These are phyloP conservation scores for Synergus umbraculus DNA, from an alignment of 2,888 invertebrate species.

Conservation along the genomic window DNA sequence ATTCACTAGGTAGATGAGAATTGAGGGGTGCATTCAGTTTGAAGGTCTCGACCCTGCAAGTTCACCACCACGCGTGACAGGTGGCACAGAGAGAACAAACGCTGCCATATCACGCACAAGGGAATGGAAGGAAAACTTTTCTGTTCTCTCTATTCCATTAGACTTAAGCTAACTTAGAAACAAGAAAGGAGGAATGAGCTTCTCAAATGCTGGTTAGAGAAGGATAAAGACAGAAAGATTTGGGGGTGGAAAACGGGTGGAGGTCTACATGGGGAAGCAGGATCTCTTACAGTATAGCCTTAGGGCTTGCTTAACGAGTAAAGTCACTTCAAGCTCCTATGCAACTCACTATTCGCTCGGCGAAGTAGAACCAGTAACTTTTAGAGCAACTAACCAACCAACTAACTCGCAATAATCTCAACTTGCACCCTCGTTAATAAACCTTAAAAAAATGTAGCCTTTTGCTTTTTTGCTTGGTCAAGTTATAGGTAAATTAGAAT, in stretches of 20 bases:
- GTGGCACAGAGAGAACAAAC: background rate
- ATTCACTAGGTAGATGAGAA: slow-evolving; percentile 20
- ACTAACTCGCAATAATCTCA: slow-evolving; percentile 67
- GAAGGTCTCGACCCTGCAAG: slow-evolving; percentile 41
- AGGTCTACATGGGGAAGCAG: slow-evolving; percentile 11
- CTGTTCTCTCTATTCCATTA: background rate
- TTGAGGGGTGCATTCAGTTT: slow-evolving; percentile 9
- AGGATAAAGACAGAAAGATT: slow-evolving; percentile 39
- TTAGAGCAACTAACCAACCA: slow-evolving; percentile 66
- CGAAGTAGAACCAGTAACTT: slow-evolving; percentile 64
- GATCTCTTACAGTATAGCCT: slow-evolving; percentile 59
- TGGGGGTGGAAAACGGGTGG: background rate
- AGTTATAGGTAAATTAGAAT: background rate
- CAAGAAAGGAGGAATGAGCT: background rate
- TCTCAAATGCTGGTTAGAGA: no score
- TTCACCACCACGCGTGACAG: slow-evolving; percentile 41
- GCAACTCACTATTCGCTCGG: slow-evolving; percentile 53
- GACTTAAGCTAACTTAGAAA: slow-evolving; percentile 43
- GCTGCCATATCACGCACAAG: slow-evolving; percentile 21
- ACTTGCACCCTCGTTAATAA: slow-evolving; percentile 62
- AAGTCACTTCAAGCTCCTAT: slow-evolving; percentile 60
- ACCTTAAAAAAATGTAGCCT: slow-evolving; percentile 23
- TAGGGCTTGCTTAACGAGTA: slow-evolving; percentile 71
- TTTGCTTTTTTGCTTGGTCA: background rate
- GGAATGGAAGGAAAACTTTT: background rate